Conservation (phyloP, 1,140 invertebrate genomes). For the Pseudoatta argentina region DNA sequence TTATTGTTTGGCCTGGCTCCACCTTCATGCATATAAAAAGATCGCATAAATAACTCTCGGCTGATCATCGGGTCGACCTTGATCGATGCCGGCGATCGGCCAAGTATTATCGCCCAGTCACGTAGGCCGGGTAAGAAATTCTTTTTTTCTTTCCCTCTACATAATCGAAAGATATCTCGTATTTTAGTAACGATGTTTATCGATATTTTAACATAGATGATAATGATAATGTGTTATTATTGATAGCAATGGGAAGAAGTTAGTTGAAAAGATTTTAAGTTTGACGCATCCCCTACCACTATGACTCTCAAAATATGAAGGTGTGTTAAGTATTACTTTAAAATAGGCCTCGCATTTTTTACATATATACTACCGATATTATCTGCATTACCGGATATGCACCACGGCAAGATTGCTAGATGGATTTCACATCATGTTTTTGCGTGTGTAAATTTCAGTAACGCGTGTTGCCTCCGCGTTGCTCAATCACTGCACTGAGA, state of each 20-base stretch:
- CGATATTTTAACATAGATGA: background rate
- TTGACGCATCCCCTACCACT: too few species aligned
- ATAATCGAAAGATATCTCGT: background rate
- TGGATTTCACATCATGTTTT: too few species aligned
- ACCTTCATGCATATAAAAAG: background rate
- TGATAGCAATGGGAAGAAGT: background rate
- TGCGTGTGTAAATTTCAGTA: too few species aligned
- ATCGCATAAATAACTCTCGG: background rate
- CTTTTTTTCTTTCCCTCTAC: background rate
- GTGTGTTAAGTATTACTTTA: too few species aligned
- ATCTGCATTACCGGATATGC: too few species aligned
- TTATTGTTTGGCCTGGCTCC: background rate
- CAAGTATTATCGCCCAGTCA: background rate
- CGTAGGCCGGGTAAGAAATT: background rate
- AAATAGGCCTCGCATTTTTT: too few species aligned
- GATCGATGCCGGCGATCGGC: constrained; percentile 15
- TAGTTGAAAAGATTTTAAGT: too few species aligned
- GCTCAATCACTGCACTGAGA: too few species aligned
- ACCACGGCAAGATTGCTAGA: too few species aligned
- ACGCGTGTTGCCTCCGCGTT: too few species aligned
- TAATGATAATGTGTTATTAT: background rate
- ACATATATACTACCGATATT: too few species aligned
- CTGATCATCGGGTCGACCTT: constrained; percentile 39
- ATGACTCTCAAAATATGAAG: too few species aligned
- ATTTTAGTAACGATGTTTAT: background rate